Evolutionary conservation across 1,140 invertebrate species (phyloP).

Genomic region (Schlechtendalia chinensis): DNA sequence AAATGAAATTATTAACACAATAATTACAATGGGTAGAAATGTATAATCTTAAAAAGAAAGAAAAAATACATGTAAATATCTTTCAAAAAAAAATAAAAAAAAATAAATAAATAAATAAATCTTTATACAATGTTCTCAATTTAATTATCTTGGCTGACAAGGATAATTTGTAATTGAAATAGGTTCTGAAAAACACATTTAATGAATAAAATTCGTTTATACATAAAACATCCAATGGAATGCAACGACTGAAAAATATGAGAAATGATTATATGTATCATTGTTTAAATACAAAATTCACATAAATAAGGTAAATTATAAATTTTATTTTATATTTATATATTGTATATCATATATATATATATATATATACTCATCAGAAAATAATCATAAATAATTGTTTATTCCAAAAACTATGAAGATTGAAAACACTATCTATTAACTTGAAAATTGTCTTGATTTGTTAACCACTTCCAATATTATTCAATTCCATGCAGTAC

Average conservation of each 20-base stretch:
- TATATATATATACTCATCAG: neutral
- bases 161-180: neutral
- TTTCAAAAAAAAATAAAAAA: conserved; percentile 9
- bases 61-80: neutral
- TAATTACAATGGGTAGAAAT: conserved; percentile 3
- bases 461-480: neutral
- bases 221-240: neutral
- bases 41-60: neutral
- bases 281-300: neutral
- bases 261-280: neutral
- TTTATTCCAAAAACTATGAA: conserved; percentile 9
- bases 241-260: neutral
- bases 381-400: neutral
- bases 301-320: neutral
- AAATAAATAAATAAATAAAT: neutral
- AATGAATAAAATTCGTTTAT: conserved; percentile 8
- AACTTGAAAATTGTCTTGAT: neutral
- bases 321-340: no score
- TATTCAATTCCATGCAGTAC: neutral
- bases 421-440: conserved; percentile 2
- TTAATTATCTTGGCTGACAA: neutral
- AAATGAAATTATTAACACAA: conserved; percentile 12
- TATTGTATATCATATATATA: neutral
- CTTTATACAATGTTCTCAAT: neutral
- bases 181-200: neutral